Conservation (phyloP, 2,888 invertebrate species). For the Spisula subtruncata region DNA sequence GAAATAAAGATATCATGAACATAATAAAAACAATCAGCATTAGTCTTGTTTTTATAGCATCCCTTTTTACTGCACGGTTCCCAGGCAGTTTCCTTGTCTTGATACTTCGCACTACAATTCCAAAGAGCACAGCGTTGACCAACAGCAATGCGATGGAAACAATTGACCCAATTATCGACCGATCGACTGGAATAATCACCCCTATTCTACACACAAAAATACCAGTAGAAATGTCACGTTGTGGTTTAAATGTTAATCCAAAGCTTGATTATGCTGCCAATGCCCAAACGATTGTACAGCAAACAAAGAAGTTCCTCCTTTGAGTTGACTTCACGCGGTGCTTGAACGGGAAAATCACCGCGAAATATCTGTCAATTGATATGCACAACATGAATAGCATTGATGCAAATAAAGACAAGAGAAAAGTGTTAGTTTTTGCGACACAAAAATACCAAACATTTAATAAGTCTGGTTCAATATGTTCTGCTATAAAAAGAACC, state of each 20-base stretch:
- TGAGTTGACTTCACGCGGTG: slow-evolving; percentile 31
- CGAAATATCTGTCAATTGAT: slow-evolving; percentile 45
- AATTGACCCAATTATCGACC: background rate
- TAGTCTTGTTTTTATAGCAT: slow-evolving; percentile 24
- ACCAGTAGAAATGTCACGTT: background rate
- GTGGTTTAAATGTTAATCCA: background rate
- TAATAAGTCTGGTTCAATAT: slow-evolving; percentile 22
- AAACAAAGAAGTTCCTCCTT: background rate
- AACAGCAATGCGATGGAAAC: background rate
- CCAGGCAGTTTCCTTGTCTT: slow-evolving; percentile 15
- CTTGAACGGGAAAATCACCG: slow-evolving; percentile 35
- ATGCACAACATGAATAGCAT: slow-evolving; percentile 10
- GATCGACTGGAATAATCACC: background rate
- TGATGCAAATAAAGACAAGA: background rate
- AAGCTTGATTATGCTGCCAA: background rate
- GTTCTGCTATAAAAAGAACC: slow-evolving; percentile 18
- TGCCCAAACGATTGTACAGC: background rate
- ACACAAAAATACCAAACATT: slow-evolving; percentile 32
- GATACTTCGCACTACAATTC: slow-evolving; percentile 23
- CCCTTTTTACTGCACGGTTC: background rate
- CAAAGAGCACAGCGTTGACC: slow-evolving; percentile 4
- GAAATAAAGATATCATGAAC: slow-evolving; percentile 34
- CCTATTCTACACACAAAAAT: slow-evolving; percentile 41
- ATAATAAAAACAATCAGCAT: slow-evolving; percentile 30
- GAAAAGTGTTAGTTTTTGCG: background rate